phyloP scores from a whole-genome alignment of 2,888 invertebrate genomes.

The Cerastis rubricosa region DNA sequence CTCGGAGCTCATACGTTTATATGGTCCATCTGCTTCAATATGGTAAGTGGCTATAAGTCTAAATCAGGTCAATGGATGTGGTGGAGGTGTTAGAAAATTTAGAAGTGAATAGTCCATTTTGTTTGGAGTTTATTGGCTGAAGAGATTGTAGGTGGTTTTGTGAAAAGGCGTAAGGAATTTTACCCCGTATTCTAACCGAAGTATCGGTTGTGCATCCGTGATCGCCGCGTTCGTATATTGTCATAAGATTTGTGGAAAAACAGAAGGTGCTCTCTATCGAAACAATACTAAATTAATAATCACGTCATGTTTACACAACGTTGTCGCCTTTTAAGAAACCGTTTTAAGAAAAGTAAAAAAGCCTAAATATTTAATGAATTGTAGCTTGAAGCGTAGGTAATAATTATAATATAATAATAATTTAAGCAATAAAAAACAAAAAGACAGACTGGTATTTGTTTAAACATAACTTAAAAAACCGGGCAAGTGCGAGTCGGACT shows the following conservation, averaged over 20 bases:
- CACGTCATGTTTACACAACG: not conserved
- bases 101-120: not conserved
- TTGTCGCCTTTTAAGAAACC: not conserved
- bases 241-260: not conserved
- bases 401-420: not conserved
- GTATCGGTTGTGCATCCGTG: not conserved
- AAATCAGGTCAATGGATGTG: conserved; percentile 52
- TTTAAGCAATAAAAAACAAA: not conserved
- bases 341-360: not conserved
- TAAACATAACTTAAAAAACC: not conserved
- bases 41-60: conserved; percentile 63
- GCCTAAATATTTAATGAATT: not conserved
- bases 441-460: not conserved
- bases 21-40: conserved; percentile 64
- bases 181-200: not conserved
- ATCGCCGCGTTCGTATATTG: not conserved
- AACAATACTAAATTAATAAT: not conserved
- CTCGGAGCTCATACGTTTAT: conserved; percentile 34
- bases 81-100: conserved; percentile 14
- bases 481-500: too few species aligned
- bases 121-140: not conserved
- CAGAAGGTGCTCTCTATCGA: not conserved
- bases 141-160: not conserved
- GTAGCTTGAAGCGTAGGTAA: not conserved
- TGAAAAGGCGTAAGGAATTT: not conserved